Evolutionary conservation across 2,113 vertebrate species (phyloP), one percentile per base, ranked within the genome.

Genomic region (Zapus hudsonius): DNA sequence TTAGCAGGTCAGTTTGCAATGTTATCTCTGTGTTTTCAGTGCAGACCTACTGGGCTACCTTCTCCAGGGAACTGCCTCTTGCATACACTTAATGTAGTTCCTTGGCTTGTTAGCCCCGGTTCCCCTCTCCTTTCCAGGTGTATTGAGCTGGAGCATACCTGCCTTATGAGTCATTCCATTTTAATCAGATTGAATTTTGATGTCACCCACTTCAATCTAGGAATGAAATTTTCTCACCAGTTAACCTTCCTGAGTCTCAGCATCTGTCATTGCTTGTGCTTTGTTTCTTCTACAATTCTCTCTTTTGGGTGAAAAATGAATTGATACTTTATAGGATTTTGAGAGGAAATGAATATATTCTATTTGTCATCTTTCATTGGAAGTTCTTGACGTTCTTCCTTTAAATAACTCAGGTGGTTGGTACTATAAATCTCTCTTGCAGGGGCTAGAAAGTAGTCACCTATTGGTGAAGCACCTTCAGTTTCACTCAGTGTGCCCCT

Each of bases 261-360:
- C 31, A n/a, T 76, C 76, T 42, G 0, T 19, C 31, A 7, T 83
- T 82, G 22, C 38, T 38, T 55, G 36, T 57, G 1, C 90, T 47
- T 94, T 52, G 1, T 87, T 89, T 89, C 31, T 17, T 89, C 5
- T 52, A 40, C 33, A 20, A 4, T 8, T 86, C 8, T 40, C 64
- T 89, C 22, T 29, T 75, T 84, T 12, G 90, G n/a, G 61, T 19
- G 12, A 16, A 66, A 64, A 66, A 27, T 63, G 22, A 93, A 31
- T 31, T 47, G 47, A 1, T 16, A 13, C 70, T 89, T 92, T n/a
- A 66, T 63, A 66, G 72, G 67, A 66, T 84, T 89, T 87, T 78
- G 66, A 89, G 89, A 70, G 66, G 25, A 44, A 19, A 13, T 55
- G 72, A 80, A 27, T 57, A 3, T 72, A 38, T 61, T 64, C 7